phyloP scores from a whole-genome alignment of 2,797 vertebrate genomes.

The Xenentodon cancila region DNA sequence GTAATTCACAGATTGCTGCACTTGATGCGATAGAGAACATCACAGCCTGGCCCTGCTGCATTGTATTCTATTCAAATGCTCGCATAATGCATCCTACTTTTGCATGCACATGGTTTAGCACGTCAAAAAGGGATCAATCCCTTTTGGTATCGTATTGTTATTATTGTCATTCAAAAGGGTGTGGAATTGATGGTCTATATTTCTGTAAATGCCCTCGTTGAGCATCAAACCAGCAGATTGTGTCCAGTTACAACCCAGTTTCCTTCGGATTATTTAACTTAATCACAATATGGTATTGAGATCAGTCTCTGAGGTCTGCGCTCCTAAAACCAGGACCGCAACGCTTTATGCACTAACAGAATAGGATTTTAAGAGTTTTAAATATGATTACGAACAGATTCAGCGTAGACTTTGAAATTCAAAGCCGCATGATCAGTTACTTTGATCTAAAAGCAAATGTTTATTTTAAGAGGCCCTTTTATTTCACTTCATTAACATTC shows the following conservation, averaged over 20 bases:
- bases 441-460: slow-evolving; percentile 20
- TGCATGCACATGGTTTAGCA: background rate
- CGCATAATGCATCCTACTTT: background rate
- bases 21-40: slow-evolving; percentile 4
- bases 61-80: background rate
- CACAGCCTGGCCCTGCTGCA: background rate
- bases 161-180: background rate
- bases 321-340: background rate
- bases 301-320: background rate
- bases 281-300: background rate
- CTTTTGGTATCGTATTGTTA: background rate
- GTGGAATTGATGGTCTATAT: background rate
- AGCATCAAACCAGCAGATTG: background rate
- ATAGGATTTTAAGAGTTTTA: slow-evolving; percentile 7
- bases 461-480: slow-evolving; percentile 18
- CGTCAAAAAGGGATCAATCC: background rate
- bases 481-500: slow-evolving; percentile 17
- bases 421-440: background rate
- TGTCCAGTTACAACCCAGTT: background rate
- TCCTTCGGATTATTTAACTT: background rate
- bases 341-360: background rate
- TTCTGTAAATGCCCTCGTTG: slow-evolving; percentile 17
- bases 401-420: background rate
- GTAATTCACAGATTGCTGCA: slow-evolving; percentile 27
- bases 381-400: slow-evolving; percentile 10